Evolutionary conservation across 1,140 invertebrate species (phyloP).

Genomic region (Globodera rostochiensis): DNA sequence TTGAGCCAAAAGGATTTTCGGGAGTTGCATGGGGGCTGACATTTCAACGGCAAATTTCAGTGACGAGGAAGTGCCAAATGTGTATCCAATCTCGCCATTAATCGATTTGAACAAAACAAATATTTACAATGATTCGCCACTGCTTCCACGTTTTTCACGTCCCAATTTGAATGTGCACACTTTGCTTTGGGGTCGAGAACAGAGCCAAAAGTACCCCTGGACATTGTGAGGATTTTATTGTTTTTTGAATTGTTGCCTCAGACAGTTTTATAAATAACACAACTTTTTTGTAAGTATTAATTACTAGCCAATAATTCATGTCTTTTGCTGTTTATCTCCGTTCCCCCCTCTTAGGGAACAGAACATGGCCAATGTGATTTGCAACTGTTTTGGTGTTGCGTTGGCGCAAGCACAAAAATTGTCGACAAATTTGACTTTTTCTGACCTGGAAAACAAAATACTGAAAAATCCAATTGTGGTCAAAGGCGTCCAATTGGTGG

Average conservation of each 20-base stretch:
- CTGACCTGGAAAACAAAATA: not conserved
- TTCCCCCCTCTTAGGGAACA: slow-evolving; percentile 52
- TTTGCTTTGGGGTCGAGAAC: slow-evolving; percentile 51
- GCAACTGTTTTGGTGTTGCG: slow-evolving; percentile 58
- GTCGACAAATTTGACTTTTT: slow-evolving; percentile 11
- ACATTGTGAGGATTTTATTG: slow-evolving; percentile 48
- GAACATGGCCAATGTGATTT: slow-evolving; percentile 60
- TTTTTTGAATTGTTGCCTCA: slow-evolving; percentile 8
- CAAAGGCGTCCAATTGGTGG: slow-evolving; percentile 56
- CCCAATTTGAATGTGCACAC: slow-evolving; percentile 42
- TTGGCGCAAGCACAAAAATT: slow-evolving; percentile 50
- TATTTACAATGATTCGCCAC: slow-evolving; percentile 56
- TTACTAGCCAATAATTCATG: too few relatives aligned
- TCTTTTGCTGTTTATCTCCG: slow-evolving; percentile 12
- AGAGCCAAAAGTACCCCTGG: slow-evolving; percentile 64
- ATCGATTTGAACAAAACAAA: slow-evolving; percentile 56
- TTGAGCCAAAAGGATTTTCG: slow-evolving; percentile 2
- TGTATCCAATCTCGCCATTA: slow-evolving; percentile 59
- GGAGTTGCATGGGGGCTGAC: not conserved
- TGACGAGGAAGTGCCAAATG: slow-evolving; percentile 43
- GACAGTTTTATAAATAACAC: not conserved
- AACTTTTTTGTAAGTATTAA: too few relatives aligned
- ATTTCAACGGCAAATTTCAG: slow-evolving; percentile 19
- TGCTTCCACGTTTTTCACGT: slow-evolving; percentile 41
- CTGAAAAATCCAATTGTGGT: slow-evolving; percentile 44